Percentiles rank a stretch among this genome's conserved stretches.
These are phyloP conservation scores for Prionailurus bengalensis DNA, from an alignment of 2,113 vertebrate genomes.

Conservation along the genomic window DNA sequence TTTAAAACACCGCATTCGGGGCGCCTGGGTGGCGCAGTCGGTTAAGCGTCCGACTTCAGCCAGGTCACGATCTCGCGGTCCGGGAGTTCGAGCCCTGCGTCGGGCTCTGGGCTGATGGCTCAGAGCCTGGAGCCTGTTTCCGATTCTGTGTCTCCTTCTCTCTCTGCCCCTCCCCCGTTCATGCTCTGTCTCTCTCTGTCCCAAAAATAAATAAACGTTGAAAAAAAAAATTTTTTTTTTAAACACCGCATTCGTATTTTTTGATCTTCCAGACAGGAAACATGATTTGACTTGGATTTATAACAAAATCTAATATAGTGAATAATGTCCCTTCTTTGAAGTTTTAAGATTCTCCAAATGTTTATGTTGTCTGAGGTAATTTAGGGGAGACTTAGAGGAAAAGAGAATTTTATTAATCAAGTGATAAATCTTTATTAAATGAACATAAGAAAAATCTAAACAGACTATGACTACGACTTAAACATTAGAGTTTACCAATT, in stretches of 20 bases:
- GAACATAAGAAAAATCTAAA: conserved; percentile 42
- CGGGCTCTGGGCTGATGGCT: too few species aligned
- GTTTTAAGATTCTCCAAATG: conserved; percentile 18
- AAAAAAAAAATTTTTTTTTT: too few species aligned
- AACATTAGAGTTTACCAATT: conserved; percentile 25
- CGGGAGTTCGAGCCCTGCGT: too few species aligned
- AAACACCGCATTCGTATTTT: conserved; percentile 39
- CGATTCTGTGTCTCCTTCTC: too few species aligned
- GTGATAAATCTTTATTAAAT: background rate
- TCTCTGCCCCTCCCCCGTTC: too few species aligned
- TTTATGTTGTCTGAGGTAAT: conserved; percentile 52
- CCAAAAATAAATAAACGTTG: too few species aligned
- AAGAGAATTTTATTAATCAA: conserved; percentile 35
- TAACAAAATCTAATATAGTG: background rate
- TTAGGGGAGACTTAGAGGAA: conserved; percentile 16
- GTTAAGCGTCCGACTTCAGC: too few species aligned
- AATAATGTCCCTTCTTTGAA: background rate
- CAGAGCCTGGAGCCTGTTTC: too few species aligned
- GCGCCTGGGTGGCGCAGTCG: too few species aligned
- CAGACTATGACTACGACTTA: background rate
- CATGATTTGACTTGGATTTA: background rate
- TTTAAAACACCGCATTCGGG: conserved; percentile 23
- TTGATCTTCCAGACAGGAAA: background rate
- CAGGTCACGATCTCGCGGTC: too few species aligned
- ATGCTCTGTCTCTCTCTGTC: too few species aligned